A percentile compares a stretch with the other conserved stretches of the same genome.
These are phyloP conservation scores for Polyploca ridens DNA, from an alignment of 2,888 invertebrate genomes.

Conservation along the genomic window DNA sequence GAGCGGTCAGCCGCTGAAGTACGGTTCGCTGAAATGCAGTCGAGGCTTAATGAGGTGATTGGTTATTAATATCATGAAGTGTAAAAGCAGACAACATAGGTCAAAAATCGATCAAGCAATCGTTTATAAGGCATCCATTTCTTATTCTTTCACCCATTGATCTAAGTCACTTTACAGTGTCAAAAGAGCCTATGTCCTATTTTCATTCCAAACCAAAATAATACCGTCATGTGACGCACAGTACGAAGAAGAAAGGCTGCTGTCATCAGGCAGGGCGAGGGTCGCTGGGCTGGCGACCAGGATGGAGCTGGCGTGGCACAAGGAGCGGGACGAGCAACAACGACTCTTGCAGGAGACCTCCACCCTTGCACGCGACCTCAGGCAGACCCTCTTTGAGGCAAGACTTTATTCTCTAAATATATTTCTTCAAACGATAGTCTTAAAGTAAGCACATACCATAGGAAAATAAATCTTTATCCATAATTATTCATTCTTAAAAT, in stretches of 20 bases:
- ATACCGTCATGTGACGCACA: slow-evolving; percentile 51
- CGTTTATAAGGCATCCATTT: too few relatives aligned
- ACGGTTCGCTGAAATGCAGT: slow-evolving; percentile 94
- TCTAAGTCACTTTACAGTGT: too few relatives aligned
- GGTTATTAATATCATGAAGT: not conserved
- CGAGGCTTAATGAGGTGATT: slow-evolving; percentile 91
- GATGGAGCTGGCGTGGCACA: slow-evolving; percentile 97
- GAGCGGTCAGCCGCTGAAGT: slow-evolving; percentile 94
- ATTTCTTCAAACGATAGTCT: too few relatives aligned
- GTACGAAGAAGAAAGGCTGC: slow-evolving; percentile 94
- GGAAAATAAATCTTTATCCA: too few relatives aligned
- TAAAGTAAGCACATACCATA: too few relatives aligned
- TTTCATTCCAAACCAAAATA: too few relatives aligned
- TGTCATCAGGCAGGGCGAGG: slow-evolving; percentile 93
- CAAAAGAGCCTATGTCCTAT: too few relatives aligned
- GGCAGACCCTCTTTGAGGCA: slow-evolving; percentile 94
- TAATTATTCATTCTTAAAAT: too few relatives aligned
- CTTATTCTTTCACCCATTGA: too few relatives aligned
- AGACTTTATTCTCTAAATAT: not conserved
- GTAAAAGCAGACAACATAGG: too few relatives aligned
- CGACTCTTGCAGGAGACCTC: slow-evolving; percentile 95
- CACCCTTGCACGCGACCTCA: slow-evolving; percentile 93
- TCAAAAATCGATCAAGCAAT: too few relatives aligned
- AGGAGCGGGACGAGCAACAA: slow-evolving; percentile 96
- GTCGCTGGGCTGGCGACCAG: slow-evolving; percentile 94